Conservation (phyloP, 2,888 invertebrate species). For the Tuta absoluta region DNA sequence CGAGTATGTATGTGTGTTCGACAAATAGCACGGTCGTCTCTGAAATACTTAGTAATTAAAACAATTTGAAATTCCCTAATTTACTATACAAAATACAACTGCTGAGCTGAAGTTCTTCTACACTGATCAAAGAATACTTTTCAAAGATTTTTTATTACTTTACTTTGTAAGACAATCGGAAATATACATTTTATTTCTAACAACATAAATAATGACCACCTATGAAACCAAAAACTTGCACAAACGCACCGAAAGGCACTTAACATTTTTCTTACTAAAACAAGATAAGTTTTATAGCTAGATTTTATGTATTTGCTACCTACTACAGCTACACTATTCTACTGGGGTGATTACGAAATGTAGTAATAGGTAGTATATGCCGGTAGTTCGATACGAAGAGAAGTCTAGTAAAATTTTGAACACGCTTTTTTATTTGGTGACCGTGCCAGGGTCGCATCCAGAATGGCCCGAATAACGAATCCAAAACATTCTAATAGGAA, state of each 20-base stretch:
- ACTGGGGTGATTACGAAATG: constrained; percentile 6
- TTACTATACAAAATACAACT: too few species aligned
- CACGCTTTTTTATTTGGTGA: background rate
- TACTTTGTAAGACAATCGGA: background rate
- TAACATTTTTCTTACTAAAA: background rate
- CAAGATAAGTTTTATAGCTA: constrained; percentile 6
- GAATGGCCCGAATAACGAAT: background rate
- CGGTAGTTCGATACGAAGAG: constrained; percentile 2
- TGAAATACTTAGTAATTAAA: too few species aligned
- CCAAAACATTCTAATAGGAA: background rate
- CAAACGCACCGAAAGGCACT: constrained; percentile 16
- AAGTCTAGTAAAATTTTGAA: background rate
- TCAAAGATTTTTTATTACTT: too few species aligned
- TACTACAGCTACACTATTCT: background rate
- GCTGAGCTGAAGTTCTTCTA: too few species aligned
- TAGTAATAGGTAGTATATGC: constrained; percentile 1
- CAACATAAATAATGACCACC: constrained; percentile 12
- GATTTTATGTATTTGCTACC: constrained; percentile 15
- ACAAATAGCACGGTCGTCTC: too few species aligned
- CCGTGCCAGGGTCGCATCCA: background rate
- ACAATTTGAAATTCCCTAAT: too few species aligned
- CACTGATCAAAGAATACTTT: too few species aligned
- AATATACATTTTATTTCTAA: background rate
- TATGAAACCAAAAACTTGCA: background rate
- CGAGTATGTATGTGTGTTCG: too few species aligned